A percentile compares a stretch with the other conserved stretches of the same genome.
Evolutionary conservation across 2,888 invertebrate species (phyloP).

Genomic region (Heteromurus nitidus): DNA sequence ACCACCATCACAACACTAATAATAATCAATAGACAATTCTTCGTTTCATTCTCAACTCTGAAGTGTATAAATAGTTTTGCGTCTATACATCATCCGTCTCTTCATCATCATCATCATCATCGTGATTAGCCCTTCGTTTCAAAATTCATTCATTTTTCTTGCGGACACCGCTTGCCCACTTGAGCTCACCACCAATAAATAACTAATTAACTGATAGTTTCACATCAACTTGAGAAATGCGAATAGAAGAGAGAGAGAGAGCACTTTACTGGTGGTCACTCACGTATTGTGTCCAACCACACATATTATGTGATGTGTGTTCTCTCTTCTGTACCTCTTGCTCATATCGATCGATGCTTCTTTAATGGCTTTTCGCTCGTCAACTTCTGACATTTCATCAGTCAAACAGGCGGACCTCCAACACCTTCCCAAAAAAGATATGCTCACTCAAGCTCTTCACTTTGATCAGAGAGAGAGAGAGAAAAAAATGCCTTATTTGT

Average conservation of each 20-base stretch:
- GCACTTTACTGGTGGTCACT: background rate
- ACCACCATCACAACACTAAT: background rate
- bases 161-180: slow-evolving; percentile 15
- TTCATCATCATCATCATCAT: slow-evolving; percentile 46
- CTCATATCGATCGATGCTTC: slow-evolving; percentile 24
- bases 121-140: slow-evolving; percentile 52
- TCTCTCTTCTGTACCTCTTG: too few relatives aligned
- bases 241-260: slow-evolving; percentile 34
- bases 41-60: slow-evolving; percentile 2
- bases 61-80: slow-evolving; percentile 21
- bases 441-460: slow-evolving; percentile 4
- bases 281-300: too few relatives aligned
- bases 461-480: too few relatives aligned
- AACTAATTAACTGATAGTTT: slow-evolving; percentile 66
- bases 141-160: slow-evolving; percentile 42
- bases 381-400: slow-evolving; percentile 71
- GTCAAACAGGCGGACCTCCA: slow-evolving; percentile 72
- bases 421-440: slow-evolving; percentile 60
- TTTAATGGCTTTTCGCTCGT: slow-evolving; percentile 59
- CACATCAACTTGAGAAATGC: slow-evolving; percentile 61
- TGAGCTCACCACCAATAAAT: slow-evolving; percentile 37
- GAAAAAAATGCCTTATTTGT: too few relatives aligned
- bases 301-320: too few relatives aligned
- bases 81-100: slow-evolving; percentile 28
- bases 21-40: slow-evolving; percentile 12